Conservation (phyloP, 2,797 vertebrate species). For the Xerus rutilus region DNA sequence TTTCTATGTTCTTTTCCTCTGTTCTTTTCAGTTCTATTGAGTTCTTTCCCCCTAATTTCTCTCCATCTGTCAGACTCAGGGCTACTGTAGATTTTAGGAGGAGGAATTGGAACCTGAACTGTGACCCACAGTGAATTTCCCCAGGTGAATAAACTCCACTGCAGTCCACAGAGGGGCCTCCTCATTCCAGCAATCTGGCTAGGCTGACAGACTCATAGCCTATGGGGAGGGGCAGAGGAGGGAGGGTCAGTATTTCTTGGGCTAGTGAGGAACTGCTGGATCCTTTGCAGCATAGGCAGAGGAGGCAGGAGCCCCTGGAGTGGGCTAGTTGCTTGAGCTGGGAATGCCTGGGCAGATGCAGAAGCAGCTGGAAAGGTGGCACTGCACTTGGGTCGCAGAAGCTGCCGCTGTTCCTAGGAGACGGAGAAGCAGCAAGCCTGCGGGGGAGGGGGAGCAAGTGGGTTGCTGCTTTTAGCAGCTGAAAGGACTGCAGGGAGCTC, state of each 20-base stretch:
- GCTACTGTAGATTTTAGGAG: slow-evolving; percentile 46
- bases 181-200: slow-evolving; percentile 67
- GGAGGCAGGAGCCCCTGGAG: neutral
- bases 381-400: slow-evolving; percentile 37
- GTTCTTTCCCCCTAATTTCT: neutral
- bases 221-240: neutral
- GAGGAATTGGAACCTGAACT: slow-evolving; percentile 26
- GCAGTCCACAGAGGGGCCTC: slow-evolving; percentile 75
- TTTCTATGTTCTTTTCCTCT: neutral
- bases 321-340: slow-evolving; percentile 7
- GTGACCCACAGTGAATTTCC: slow-evolving; percentile 62
- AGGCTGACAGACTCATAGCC: slow-evolving; percentile 50
- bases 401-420: slow-evolving; percentile 85
- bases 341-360: slow-evolving; percentile 77
- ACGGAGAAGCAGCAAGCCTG: slow-evolving; percentile 78
- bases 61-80: neutral
- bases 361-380: slow-evolving; percentile 74
- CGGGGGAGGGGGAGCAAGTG: slow-evolving; percentile 82
- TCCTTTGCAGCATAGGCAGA: neutral
- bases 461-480: slow-evolving; percentile 85
- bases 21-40: slow-evolving; percentile 8
- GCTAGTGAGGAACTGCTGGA: neutral
- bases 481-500: slow-evolving; percentile 86
- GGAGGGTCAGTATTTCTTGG: slow-evolving; percentile 38
- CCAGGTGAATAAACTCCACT: slow-evolving; percentile 73